Conservation (phyloP, 2,888 invertebrate species). For the Cheilosia soror region DNA sequence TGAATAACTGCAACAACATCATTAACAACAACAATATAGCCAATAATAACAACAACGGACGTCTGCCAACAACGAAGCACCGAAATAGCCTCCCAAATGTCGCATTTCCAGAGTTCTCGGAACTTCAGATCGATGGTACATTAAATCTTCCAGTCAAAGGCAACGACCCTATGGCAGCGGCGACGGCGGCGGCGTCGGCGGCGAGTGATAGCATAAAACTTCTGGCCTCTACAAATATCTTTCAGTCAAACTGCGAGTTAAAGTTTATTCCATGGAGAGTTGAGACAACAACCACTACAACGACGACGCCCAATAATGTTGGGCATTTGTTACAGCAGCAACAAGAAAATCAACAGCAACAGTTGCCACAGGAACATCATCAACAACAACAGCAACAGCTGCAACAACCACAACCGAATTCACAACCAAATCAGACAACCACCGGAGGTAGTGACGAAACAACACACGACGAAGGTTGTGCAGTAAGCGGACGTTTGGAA, state of each 20-base stretch:
- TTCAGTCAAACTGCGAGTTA: conserved; percentile 74
- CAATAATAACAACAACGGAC: conserved; percentile 70
- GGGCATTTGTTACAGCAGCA: conserved; percentile 22
- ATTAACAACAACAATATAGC: conserved; percentile 42
- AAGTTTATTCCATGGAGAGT: conserved; percentile 76
- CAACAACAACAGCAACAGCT: conserved; percentile 33
- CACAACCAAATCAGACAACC: conserved; percentile 32
- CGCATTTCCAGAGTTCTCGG: conserved; percentile 78
- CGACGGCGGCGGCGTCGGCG: conserved; percentile 15
- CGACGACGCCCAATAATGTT: conserved; percentile 58
- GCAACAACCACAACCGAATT: conserved; percentile 31
- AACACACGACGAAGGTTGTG: conserved; percentile 84
- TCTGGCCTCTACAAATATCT: conserved; percentile 45
- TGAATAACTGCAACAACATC: conserved; percentile 19
- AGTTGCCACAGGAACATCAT: conserved; percentile 27
- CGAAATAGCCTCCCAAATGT: conserved; percentile 83
- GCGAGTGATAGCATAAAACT: conserved; percentile 53
- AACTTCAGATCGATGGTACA: conserved; percentile 71
- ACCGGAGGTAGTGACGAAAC: conserved; percentile 58
- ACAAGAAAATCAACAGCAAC: conserved; percentile 37
- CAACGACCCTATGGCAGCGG: conserved; percentile 61
- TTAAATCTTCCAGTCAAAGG: conserved; percentile 60
- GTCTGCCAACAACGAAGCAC: conserved; percentile 78
- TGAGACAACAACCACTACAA: conserved; percentile 67
- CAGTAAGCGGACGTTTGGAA: conserved; percentile 92